Evolutionary conservation across 2,113 vertebrate genomes (phyloP).

Genomic region (Strix aluco): DNA sequence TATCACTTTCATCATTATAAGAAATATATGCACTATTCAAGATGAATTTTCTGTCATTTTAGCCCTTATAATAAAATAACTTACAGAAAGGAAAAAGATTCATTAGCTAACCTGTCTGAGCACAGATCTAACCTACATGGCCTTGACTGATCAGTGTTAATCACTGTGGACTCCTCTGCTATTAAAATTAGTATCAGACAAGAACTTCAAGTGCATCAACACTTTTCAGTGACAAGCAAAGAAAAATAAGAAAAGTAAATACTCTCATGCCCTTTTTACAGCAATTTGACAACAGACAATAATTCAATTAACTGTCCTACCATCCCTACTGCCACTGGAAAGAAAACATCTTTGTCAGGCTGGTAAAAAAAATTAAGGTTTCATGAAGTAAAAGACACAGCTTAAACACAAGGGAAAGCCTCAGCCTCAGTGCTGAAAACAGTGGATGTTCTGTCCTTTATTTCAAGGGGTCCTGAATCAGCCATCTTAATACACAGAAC

Average conservation of each 20-base stretch:
- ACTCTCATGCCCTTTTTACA: not conserved
- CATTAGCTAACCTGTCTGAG: not conserved
- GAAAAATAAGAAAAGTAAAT: not conserved
- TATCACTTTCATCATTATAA: not conserved
- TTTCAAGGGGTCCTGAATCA: not conserved
- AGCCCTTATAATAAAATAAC: not conserved
- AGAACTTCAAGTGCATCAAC: constrained; percentile 7
- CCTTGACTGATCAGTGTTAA: not conserved
- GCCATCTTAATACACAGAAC: not conserved
- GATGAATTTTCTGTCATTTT: not conserved
- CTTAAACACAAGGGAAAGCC: not conserved
- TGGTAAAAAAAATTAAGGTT: not conserved
- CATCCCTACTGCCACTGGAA: not conserved
- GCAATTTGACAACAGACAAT: constrained; percentile 11
- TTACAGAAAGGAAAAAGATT: not conserved
- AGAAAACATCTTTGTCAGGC: not conserved
- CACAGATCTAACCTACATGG: not conserved
- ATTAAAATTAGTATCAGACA: not conserved
- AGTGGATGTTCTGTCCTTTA: not conserved
- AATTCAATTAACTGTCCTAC: constrained; percentile 33
- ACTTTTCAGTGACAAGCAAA: not conserved
- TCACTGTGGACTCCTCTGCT: not conserved
- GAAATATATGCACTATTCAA: not conserved
- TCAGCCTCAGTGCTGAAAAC: not conserved
- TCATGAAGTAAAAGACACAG: not conserved